These are phyloP conservation scores for Agrochola lota DNA, from an alignment of 2,888 invertebrate species.

Conservation along the genomic window DNA sequence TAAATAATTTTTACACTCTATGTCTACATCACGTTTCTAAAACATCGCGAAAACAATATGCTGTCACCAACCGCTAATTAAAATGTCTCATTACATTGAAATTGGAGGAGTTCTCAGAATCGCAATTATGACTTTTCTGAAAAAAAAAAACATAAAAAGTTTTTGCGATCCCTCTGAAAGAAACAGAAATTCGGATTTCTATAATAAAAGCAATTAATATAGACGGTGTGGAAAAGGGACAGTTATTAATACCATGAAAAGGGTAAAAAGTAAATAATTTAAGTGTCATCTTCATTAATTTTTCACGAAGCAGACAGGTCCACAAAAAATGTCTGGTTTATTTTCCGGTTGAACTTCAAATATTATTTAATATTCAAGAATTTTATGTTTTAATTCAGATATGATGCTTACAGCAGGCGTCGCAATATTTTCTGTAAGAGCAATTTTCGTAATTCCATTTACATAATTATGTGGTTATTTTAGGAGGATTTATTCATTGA, in stretches of 20 bases:
- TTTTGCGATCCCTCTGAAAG: not conserved
- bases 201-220: not conserved
- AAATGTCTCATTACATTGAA: conserved; percentile 23
- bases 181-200: not conserved
- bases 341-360: not conserved
- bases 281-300: not conserved
- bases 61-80: conserved; percentile 31
- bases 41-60: conserved; percentile 64
- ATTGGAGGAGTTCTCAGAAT: not conserved
- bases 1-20: conserved; percentile 57
- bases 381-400: not conserved
- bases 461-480: not conserved
- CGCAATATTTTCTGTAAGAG: not conserved
- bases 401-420: too few relatives aligned
- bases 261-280: not conserved
- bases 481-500: too few relatives aligned
- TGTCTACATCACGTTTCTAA: conserved; percentile 62
- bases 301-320: conserved; percentile 10
- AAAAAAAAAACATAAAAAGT: not conserved
- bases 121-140: not conserved
- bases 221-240: not conserved
- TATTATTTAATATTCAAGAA: not conserved
- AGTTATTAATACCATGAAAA: not conserved
- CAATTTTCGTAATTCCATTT: not conserved
- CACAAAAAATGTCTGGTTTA: not conserved